phyloP scores from a whole-genome alignment of 2,113 vertebrate species.

The Pipa parva region DNA sequence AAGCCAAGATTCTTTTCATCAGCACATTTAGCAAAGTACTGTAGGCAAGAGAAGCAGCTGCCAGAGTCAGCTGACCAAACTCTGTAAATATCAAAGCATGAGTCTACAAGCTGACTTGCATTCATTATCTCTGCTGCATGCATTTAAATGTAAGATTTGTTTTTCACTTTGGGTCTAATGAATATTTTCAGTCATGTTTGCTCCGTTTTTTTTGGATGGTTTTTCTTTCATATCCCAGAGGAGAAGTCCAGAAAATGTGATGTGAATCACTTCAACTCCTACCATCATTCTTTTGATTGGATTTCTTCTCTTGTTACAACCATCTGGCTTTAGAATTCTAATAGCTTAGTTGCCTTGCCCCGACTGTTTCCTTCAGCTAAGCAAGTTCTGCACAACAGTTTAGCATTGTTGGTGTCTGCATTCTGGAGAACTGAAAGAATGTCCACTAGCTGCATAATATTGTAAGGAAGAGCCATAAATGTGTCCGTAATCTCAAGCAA shows the following conservation, averaged over 20 bases:
- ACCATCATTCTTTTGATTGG: conserved; percentile 33
- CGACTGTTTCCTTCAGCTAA: conserved; percentile 33
- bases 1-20: neutral
- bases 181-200: conserved; percentile 32
- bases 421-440: conserved; percentile 38
- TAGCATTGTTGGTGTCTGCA: conserved; percentile 35
- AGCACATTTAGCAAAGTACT: neutral
- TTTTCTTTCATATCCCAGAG: conserved; percentile 24
- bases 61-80: neutral
- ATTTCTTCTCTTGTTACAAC: conserved; percentile 27
- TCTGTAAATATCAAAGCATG: conserved; percentile 20
- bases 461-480: too few species aligned
- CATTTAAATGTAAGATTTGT: conserved; percentile 14
- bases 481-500: too few species aligned
- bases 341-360: conserved; percentile 17
- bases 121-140: conserved; percentile 11
- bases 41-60: neutral
- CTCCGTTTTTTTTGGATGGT: conserved; percentile 1
- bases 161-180: conserved; percentile 25
- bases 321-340: conserved; percentile 40
- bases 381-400: conserved; percentile 27
- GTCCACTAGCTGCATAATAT: too few species aligned
- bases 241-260: conserved; percentile 36
- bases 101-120: conserved; percentile 2
- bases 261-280: conserved; percentile 48